Evolutionary conservation across 2,113 vertebrate genomes (phyloP).

Genomic region (Osmerus mordax): DNA sequence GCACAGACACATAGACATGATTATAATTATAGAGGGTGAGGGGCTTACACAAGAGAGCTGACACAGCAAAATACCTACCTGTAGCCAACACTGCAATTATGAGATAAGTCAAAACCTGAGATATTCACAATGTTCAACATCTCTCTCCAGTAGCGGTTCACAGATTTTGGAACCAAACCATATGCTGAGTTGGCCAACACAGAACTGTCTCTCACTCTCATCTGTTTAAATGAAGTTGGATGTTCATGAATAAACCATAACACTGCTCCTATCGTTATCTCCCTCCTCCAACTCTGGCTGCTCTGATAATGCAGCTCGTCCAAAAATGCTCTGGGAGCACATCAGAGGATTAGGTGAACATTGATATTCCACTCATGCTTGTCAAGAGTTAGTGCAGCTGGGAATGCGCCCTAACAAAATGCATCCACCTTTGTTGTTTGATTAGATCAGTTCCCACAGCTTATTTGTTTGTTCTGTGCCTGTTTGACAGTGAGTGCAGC

Average conservation of each 20-base stretch:
- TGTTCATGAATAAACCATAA: conserved; percentile 34
- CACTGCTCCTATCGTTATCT: background rate
- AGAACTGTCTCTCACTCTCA: background rate
- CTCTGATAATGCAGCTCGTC: conserved; percentile 21
- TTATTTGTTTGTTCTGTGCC: conserved; percentile 31
- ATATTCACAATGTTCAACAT: conserved; percentile 36
- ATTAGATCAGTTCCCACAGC: conserved; percentile 45
- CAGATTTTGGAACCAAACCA: conserved; percentile 21
- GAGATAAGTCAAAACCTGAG: conserved; percentile 43
- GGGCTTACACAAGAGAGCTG: conserved; percentile 28
- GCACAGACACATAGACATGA: conserved; percentile 27
- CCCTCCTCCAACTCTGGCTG: conserved; percentile 7
- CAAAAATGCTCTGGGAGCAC: conserved; percentile 29
- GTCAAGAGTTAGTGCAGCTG: conserved; percentile 22
- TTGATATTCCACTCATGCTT: conserved; percentile 30
- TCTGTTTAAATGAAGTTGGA: conserved; percentile 10
- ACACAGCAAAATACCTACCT: conserved; percentile 32
- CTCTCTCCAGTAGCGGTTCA: conserved; percentile 27
- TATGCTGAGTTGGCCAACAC: conserved; percentile 3
- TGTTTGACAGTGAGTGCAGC: conserved; percentile 29
- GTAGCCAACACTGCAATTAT: conserved; percentile 48
- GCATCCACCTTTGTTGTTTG: conserved; percentile 9
- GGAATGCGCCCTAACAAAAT: conserved; percentile 15
- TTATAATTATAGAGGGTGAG: conserved; percentile 37
- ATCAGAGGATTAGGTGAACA: conserved; percentile 29